phyloP scores from a whole-genome alignment of 2,113 vertebrate genomes.

The Oncorhynchus gorbuscha region DNA sequence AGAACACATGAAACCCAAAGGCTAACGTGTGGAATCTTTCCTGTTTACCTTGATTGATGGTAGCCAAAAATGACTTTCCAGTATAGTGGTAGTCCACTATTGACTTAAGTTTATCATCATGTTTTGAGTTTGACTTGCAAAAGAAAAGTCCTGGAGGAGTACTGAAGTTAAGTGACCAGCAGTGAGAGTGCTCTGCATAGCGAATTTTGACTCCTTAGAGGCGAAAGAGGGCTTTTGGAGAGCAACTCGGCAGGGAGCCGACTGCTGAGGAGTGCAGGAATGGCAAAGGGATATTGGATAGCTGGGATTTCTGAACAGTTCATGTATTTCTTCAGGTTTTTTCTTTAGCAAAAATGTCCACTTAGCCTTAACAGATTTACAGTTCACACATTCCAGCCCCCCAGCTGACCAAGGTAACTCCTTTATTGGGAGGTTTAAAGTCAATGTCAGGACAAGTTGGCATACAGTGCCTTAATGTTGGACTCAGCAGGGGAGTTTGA shows the following conservation, averaged over 20 bases:
- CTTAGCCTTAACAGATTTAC: constrained; percentile 28
- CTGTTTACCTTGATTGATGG: not conserved
- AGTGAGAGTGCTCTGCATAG: constrained; percentile 29
- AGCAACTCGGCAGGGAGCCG: constrained; percentile 37
- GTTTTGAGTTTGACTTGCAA: not conserved
- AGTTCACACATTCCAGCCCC: constrained; percentile 64
- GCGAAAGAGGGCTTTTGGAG: not conserved
- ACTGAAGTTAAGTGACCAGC: not conserved
- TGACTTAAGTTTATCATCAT: not conserved
- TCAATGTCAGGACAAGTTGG: constrained; percentile 16
- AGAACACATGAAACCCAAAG: not conserved
- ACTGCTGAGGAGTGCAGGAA: constrained; percentile 43
- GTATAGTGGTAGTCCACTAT: not conserved
- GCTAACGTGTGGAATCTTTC: not conserved
- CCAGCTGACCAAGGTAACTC: constrained; percentile 34
- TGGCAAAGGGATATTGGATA: constrained; percentile 43
- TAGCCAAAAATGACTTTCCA: not conserved
- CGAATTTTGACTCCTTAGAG: constrained; percentile 16
- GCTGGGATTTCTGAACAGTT: constrained; percentile 59
- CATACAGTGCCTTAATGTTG: constrained; percentile 23
- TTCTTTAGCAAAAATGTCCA: constrained; percentile 27
- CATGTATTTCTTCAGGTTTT: constrained; percentile 45
- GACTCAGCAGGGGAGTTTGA: not conserved
- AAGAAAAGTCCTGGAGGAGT: not conserved
- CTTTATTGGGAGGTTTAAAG: constrained; percentile 43